A percentile compares a stretch with the other conserved stretches of the same genome.
Conservation (phyloP, 1,140 invertebrate species). For the Drosophila parvula region DNA sequence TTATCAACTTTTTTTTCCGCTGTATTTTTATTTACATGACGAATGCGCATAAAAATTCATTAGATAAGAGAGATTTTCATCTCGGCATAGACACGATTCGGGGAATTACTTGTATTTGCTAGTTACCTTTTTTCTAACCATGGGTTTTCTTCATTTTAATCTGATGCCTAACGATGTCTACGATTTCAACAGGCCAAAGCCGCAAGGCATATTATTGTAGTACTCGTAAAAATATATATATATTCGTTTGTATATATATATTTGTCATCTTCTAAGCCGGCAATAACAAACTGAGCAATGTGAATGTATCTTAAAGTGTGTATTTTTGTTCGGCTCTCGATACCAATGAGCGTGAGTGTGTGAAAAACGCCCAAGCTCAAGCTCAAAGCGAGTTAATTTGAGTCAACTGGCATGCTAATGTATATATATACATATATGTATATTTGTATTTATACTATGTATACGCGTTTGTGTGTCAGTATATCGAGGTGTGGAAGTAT, state of each 20-base stretch:
- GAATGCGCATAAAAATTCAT: slow-evolving; percentile 30
- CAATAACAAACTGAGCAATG: slow-evolving; percentile 43
- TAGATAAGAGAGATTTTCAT: slow-evolving; percentile 50
- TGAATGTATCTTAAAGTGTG: slow-evolving; percentile 75
- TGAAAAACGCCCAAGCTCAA: slow-evolving; percentile 73
- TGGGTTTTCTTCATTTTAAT: slow-evolving; percentile 30
- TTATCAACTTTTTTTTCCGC: slow-evolving; percentile 26
- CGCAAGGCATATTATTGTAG: slow-evolving; percentile 29
- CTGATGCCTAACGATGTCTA: slow-evolving; percentile 8
- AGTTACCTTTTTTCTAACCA: slow-evolving; percentile 11
- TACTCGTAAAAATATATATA: slow-evolving; percentile 4
- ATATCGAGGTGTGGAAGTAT: slow-evolving; percentile 28
- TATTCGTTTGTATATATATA: slow-evolving; percentile 1
- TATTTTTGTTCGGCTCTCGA: slow-evolving; percentile 38
- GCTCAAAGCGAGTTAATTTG: slow-evolving; percentile 53
- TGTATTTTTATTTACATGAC: slow-evolving; percentile 39
- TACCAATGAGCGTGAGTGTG: slow-evolving; percentile 53
- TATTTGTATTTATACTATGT: background rate
- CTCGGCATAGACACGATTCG: slow-evolving; percentile 33
- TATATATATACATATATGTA: background rate
- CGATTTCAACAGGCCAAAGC: slow-evolving; percentile 28
- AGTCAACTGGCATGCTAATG: slow-evolving; percentile 45
- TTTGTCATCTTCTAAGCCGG: slow-evolving; percentile 26
- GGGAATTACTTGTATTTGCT: slow-evolving; percentile 33
- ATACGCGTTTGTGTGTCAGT: slow-evolving; percentile 19